Evolutionary conservation across 2,888 invertebrate genomes (phyloP), one percentile per base, ranked within the genome.

Genomic region (Callimorpha dominula): DNA sequence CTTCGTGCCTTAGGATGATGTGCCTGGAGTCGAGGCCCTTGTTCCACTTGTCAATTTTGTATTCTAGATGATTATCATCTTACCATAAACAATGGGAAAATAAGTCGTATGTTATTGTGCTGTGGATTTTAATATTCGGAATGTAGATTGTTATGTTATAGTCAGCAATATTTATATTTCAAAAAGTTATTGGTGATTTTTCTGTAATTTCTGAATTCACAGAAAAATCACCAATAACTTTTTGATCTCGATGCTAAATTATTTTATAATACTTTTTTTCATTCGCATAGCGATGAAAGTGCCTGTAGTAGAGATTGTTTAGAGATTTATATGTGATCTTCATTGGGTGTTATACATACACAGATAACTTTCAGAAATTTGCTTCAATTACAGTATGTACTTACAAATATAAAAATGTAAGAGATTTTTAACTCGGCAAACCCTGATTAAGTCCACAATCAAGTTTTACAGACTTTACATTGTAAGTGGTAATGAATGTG

Each of bases 1-100:
- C 70, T 50, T 60, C 77, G 63, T 74, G 76, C 71, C 73, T 74
- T 80, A 66, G n/a, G 64, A 31, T 4, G 43, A 31, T 75, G 77
- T 80, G 72, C 72, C 77, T 73, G 74, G 66, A 54, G n/a, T 54
- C 11, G 20, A n/a, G 11, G 4, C 54, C 31, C 12, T 8, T 31
- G 57, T 31, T 60, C 31, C 57, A 31, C 1, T 31, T 14, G 31
- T 31, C 31, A 46, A 31, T 31, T 46, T 8, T 14, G 7, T 57
- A n/a, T 12, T 57, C 0, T 57, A 57, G 9, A n/a, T 20, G 17
- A 0, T 31, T 20, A 60, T 60, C 31, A 46, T 46, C 1, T 46
- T 46, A 9, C 4, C 43, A 46, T 46, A 46, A 46, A 6, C 43
- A 46, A 4, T 46, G 6, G 9, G 0, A 46, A 46, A 46, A 4